Evolutionary conservation across 2,888 invertebrate genomes (phyloP).

Genomic region (Saturnia japonica): DNA sequence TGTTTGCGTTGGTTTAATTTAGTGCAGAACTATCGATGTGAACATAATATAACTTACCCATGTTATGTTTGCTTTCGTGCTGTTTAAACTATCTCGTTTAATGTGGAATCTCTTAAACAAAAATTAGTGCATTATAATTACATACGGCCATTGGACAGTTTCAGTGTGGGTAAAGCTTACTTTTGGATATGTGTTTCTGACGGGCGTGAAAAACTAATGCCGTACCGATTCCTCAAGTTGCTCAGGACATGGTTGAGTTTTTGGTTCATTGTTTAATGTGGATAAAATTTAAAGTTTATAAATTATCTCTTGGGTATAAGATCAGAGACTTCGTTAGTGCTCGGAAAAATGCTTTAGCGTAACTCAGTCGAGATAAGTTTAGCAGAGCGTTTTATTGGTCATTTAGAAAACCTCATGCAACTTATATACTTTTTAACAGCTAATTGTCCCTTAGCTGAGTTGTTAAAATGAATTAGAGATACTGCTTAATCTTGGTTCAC

Average conservation of each 20-base stretch:
- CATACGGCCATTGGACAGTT: constrained; percentile 30
- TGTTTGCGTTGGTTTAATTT: constrained; percentile 50
- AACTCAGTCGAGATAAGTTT: constrained; percentile 22
- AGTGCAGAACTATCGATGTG: constrained; percentile 33
- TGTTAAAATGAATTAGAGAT: neutral
- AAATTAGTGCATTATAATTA: constrained; percentile 39
- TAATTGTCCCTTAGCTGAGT: constrained; percentile 34
- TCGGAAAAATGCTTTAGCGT: neutral
- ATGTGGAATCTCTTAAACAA: constrained; percentile 20
- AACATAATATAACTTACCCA: constrained; percentile 26
- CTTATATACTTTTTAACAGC: constrained; percentile 36
- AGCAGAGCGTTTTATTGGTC: constrained; percentile 43
- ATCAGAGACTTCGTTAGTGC: neutral
- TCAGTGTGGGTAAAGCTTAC: constrained; percentile 26
- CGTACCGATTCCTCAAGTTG: constrained; percentile 30
- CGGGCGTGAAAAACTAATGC: constrained; percentile 40
- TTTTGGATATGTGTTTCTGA: constrained; percentile 34
- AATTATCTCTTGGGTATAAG: constrained; percentile 1
- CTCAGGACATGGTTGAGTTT: constrained; percentile 16
- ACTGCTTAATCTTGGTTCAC: neutral
- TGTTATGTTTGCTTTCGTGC: constrained; percentile 36
- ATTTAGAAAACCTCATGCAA: constrained; percentile 40
- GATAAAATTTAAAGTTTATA: too few species aligned
- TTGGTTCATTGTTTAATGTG: neutral
- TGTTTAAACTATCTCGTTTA: constrained; percentile 32